Base-by-base conservation (phyloP, 2,113 vertebrate species). In the Daboia siamensis region DNA sequence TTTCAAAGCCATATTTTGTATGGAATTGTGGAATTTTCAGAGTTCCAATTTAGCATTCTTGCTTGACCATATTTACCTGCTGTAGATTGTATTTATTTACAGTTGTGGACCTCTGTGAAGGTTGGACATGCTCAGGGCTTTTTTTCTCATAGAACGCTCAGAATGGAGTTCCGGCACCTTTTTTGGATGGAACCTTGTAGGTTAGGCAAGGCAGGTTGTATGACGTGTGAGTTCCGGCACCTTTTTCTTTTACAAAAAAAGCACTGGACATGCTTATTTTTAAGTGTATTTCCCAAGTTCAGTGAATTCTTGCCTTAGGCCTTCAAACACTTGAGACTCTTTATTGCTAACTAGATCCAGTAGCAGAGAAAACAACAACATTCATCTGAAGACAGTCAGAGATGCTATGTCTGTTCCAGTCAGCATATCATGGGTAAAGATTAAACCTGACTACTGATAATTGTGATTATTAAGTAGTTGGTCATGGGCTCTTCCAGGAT, bases 1-100 rank as follows among this genome's bases (percentile, higher is more conserved):
- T 80, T 17, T 44, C 74, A 80, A 44, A 80, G 20, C 33, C 33
- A 21, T 44, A 3, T 80, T 80, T 44, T 44, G 17, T 80, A 80
- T 80, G 21, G 33, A 9, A 21, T 55, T 69, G 26, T 21, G 90
- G 92, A 93, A 56, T n/a, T 54, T 86, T 92, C 3, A 91, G 89
- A 94, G 92, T 86, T 90, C 10, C 87, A 93, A 94, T 86, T 86
- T 92, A 80, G 56, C 91, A 92, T 85, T 93, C 56, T 52, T 91
- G 33, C 93, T 91, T 93, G 33, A 55, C 91, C 92, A 87, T 11
- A 90, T 88, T 2, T 46, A 0, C 20, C 74, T 0, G 54, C 88
- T 89, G 29, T 33, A 92, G 9, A 64, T 64, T 64, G 12, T 69
- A 69, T 69, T 69, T 69, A 69, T 69, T 69, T 69, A 69, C 29